Base-by-base conservation (phyloP, 2,888 invertebrate genomes). In the Drosophila cognata region DNA sequence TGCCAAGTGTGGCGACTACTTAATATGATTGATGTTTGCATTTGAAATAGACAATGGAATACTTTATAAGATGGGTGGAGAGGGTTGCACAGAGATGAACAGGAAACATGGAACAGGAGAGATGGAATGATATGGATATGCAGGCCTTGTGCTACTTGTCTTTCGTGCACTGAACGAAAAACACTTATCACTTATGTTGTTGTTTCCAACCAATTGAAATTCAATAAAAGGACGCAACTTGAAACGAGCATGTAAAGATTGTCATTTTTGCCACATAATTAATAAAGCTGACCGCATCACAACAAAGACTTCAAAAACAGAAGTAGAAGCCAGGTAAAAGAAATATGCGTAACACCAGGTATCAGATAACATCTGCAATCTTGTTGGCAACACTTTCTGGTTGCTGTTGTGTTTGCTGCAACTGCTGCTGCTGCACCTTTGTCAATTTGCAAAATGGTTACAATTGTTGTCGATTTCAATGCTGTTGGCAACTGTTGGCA, bases 1-100 rank as follows among this genome's bases (percentile, higher is more conserved):
- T 64, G 48, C 35, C 55, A 38, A 59, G 48, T 29, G 46, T 33
- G 35, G 46, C 62, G 59, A 68, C 72, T 72, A 61, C 69, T 73
- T 81, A 69, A 78, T 72, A 68, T 78, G 81, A 78, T 80, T 80
- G 81, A 78, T 78, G 77, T 58, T 62, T 55, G 41, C 36, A 71
- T 60, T 41, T 48, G 25, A n/a, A 21, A 38, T 25, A 38, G 33
- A 16, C 46, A 16, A 46, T 43, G 21, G 33, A 63, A 21, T 36
- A 1, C 25, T 11, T 41, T 21, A 10, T 8, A n/a, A 28, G 28
- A 29, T 55, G 31, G 38, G 5, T 8, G 21, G 48, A 16, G 21
- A n/a, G 28, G 56, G 38, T 35, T n/a, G 2, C 18, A 31, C 13
- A 28, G 29, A 33, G 52, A 41, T 21, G 38, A 36, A 35, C 8